Percentiles rank a stretch among this genome's conserved stretches.
These are phyloP conservation scores for Ceratina japonica DNA, from an alignment of 1,140 invertebrate genomes.

Conservation along the genomic window DNA sequence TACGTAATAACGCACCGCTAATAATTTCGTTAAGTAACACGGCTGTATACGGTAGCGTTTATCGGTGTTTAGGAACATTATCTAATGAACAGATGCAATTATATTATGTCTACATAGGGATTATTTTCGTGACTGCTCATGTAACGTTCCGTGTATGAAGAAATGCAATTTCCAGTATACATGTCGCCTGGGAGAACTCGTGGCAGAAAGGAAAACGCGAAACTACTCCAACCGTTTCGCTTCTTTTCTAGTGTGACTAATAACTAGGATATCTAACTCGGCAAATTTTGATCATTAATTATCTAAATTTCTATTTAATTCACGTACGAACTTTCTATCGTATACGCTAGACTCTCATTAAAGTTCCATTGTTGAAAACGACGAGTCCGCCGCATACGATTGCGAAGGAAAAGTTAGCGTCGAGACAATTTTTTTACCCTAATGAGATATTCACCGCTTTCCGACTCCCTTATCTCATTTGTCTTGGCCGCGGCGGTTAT, in stretches of 20 bases:
- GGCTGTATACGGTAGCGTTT: not conserved
- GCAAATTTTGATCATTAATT: not conserved
- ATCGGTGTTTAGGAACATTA: not conserved
- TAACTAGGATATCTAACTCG: not conserved
- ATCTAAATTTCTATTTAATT: not conserved
- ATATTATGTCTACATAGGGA: not conserved
- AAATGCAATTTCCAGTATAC: not conserved
- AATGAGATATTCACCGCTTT: not conserved
- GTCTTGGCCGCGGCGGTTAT: not conserved
- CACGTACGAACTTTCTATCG: conserved; percentile 3
- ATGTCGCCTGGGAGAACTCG: not conserved
- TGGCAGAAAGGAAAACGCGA: conserved; percentile 26
- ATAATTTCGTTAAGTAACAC: not conserved
- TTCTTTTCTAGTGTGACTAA: conserved; percentile 13
- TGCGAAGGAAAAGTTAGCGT: not conserved
- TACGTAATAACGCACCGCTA: not conserved
- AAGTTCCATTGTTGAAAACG: not conserved
- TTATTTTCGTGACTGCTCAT: not conserved
- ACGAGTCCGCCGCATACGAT: not conserved
- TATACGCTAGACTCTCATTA: not conserved
- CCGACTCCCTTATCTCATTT: not conserved
- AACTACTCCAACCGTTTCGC: conserved; percentile 5
- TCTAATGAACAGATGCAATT: not conserved
- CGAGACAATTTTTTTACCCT: not conserved
- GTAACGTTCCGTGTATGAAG: not conserved